Evolutionary conservation across 2,113 vertebrate genomes (phyloP).

Genomic region (Mugil cephalus): DNA sequence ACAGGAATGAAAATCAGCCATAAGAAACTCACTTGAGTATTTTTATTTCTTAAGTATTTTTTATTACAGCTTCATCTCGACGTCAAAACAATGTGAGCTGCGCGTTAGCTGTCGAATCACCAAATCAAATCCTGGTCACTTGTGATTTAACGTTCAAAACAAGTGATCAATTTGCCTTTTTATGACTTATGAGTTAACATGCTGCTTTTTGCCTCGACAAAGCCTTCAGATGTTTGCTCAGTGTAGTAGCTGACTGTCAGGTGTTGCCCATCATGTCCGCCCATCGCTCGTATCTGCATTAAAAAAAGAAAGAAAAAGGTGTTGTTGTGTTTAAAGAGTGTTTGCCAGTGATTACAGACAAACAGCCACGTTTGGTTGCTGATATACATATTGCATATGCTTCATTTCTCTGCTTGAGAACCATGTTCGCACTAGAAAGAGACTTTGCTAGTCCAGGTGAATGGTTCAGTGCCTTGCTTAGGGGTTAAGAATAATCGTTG

Average conservation of each 20-base stretch:
- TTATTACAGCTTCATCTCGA: conserved; percentile 40
- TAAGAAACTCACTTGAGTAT: conserved; percentile 52
- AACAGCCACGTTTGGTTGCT: background rate
- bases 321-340: conserved; percentile 18
- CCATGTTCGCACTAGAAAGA: too few relatives aligned
- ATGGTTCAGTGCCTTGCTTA: conserved; percentile 66
- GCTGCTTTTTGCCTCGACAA: conserved; percentile 66
- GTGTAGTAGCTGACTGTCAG: conserved; percentile 39
- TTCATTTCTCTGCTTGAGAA: too few relatives aligned
- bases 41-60: conserved; percentile 42
- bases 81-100: conserved; percentile 45
- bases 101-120: conserved; percentile 32
- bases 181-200: conserved; percentile 40
- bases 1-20: conserved; percentile 65
- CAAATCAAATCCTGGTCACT: conserved; percentile 44
- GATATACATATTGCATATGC: too few relatives aligned
- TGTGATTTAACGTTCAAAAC: conserved; percentile 17
- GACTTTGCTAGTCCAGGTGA: conserved; percentile 3
- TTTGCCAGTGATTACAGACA: conserved; percentile 17
- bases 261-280: conserved; percentile 15
- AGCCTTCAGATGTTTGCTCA: conserved; percentile 59
- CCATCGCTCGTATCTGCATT: conserved; percentile 24
- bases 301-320: background rate
- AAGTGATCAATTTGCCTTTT: conserved; percentile 62
- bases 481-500: conserved; percentile 16